phyloP scores from a whole-genome alignment of 2,888 invertebrate genomes.

The Erebia ligea region DNA sequence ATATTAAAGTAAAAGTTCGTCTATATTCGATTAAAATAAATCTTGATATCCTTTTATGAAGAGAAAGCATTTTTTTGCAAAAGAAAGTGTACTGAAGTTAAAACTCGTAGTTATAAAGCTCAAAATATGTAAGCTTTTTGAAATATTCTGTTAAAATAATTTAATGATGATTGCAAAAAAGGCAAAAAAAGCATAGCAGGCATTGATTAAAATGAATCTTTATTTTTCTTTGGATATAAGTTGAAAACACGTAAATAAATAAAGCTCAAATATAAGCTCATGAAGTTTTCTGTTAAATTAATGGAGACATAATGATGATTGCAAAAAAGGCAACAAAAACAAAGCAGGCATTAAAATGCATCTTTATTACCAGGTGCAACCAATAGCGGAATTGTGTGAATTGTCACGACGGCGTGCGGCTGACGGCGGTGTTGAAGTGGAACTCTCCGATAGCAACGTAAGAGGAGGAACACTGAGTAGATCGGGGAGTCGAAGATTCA shows the following conservation, averaged over 20 bases:
- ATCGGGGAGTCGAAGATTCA: constrained; percentile 91
- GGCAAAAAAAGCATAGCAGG: too few species aligned
- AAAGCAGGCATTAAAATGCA: constrained; percentile 17
- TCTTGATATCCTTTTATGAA: constrained; percentile 13
- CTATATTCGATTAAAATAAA: constrained; percentile 3
- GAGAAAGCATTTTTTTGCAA: constrained; percentile 16
- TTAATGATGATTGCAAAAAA: background rate
- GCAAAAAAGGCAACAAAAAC: background rate
- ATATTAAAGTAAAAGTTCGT: constrained; percentile 5
- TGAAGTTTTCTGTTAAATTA: background rate
- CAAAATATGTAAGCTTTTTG: constrained; percentile 5
- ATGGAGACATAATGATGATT: background rate
- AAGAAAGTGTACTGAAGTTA: background rate
- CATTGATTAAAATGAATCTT: background rate
- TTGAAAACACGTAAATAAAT: background rate
- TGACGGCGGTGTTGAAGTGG: constrained; percentile 86
- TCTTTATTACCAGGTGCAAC: constrained; percentile 89
- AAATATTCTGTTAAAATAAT: background rate
- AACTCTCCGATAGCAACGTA: constrained; percentile 85
- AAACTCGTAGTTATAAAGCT: background rate
- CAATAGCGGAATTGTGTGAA: constrained; percentile 96
- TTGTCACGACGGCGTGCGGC: constrained; percentile 89
- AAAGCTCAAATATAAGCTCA: constrained; percentile 4
- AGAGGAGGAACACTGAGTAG: constrained; percentile 90
- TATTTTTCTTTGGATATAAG: too few species aligned